These are phyloP conservation scores for Apistogramma diplotaenia DNA, from an alignment of 2,113 vertebrate genomes.

Conservation along the genomic window DNA sequence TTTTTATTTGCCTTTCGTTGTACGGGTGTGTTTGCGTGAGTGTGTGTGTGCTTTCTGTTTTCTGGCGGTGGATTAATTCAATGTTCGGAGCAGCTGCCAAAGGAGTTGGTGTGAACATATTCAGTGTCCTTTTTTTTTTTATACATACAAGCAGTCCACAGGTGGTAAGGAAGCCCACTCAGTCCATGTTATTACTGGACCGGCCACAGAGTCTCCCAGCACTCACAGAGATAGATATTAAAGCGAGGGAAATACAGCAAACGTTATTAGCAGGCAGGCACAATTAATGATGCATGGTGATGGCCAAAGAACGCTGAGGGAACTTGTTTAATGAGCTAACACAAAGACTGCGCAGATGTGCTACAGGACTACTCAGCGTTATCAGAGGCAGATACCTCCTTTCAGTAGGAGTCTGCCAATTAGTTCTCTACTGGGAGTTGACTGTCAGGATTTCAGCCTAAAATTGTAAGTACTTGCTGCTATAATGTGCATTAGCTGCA, in stretches of 20 bases:
- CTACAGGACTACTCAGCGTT: slow-evolving; percentile 36
- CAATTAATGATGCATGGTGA: slow-evolving; percentile 67
- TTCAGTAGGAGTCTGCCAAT: slow-evolving; percentile 50
- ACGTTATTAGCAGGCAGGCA: slow-evolving; percentile 52
- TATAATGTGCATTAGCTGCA: slow-evolving; percentile 26
- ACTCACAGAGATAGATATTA: slow-evolving; percentile 36
- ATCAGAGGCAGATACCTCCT: slow-evolving; percentile 44
- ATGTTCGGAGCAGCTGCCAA: slow-evolving; percentile 27
- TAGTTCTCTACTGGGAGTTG: slow-evolving; percentile 40
- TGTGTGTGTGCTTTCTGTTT: slow-evolving; percentile 5
- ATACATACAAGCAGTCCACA: slow-evolving; percentile 26
- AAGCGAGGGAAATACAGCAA: slow-evolving; percentile 43
- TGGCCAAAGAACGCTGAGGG: slow-evolving; percentile 55
- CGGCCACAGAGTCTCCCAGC: slow-evolving; percentile 13
- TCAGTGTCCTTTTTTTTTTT: background rate
- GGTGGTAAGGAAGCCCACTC: slow-evolving; percentile 38
- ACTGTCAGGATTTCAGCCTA: slow-evolving; percentile 28
- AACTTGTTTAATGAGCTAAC: slow-evolving; percentile 65
- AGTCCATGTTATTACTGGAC: slow-evolving; percentile 9
- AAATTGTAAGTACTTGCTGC: slow-evolving; percentile 23
- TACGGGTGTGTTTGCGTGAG: background rate
- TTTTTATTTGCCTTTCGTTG: slow-evolving; percentile 46
- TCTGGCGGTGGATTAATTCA: slow-evolving; percentile 27
- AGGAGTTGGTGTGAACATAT: slow-evolving; percentile 37
- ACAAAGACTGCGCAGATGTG: slow-evolving; percentile 57